Conservation (phyloP, 53 echinoderm and acorn worm species). For the Paelopatides confundens region DNA sequence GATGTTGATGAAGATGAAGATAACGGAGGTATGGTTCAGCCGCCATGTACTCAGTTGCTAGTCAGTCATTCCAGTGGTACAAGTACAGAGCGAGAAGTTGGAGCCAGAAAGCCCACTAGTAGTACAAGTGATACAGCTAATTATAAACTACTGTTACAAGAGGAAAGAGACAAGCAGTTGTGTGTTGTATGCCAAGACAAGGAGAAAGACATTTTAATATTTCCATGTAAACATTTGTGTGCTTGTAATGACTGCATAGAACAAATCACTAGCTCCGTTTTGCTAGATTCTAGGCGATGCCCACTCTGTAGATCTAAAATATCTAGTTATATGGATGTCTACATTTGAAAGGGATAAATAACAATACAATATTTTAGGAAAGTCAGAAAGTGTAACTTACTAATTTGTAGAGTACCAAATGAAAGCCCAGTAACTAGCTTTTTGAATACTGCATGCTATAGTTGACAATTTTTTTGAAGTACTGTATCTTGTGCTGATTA, state of each 20-base stretch:
- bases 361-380: too few species aligned
- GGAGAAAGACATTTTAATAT: conserved; percentile 74
- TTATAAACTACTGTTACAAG: conserved; percentile 49
- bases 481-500: too few species aligned
- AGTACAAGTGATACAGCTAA: not conserved
- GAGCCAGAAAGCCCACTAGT: not conserved
- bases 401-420: too few species aligned
- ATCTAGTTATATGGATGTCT: conserved; percentile 77
- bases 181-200: conserved; percentile 93
- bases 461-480: too few species aligned
- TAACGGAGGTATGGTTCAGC: not conserved
- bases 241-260: conserved; percentile 78
- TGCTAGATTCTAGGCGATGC: conserved; percentile 50
- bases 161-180: conserved; percentile 74
- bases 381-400: too few species aligned
- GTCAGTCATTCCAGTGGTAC: not conserved
- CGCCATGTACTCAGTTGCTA: not conserved
- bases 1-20: not conserved
- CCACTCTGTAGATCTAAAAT: conserved; percentile 80
- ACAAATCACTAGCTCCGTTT: conserved; percentile 40
- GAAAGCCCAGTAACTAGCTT: too few species aligned
- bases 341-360: conserved; percentile 53
- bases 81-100: not conserved
- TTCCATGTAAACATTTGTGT: conserved; percentile 92
- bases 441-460: too few species aligned